These are phyloP conservation scores for Acanthococcus lagerstroemiae DNA, from an alignment of 2,888 invertebrate genomes.

Conservation along the genomic window DNA sequence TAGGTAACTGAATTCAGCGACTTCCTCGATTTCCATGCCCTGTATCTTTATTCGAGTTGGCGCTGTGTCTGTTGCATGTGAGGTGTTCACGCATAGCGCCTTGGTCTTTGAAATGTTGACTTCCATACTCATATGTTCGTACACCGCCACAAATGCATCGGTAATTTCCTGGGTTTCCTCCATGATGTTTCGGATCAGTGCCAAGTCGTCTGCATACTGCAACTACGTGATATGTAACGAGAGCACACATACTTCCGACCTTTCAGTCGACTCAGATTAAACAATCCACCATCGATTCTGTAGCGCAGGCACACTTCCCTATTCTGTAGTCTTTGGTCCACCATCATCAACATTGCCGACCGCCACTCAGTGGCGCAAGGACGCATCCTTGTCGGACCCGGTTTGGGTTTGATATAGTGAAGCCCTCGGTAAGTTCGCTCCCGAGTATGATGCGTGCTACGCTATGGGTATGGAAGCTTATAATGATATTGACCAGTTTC, in stretches of 20 bases:
- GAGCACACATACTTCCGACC: neutral
- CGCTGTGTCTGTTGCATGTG: too few species aligned
- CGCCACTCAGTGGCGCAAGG: too few species aligned
- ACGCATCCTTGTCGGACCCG: too few species aligned
- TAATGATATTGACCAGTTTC: neutral
- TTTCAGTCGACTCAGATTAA: neutral
- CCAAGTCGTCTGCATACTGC: neutral
- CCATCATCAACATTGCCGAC: too few species aligned
- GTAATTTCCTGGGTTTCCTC: neutral
- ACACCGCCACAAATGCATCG: neutral
- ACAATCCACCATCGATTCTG: neutral
- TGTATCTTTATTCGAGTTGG: too few species aligned
- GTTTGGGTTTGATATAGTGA: too few species aligned
- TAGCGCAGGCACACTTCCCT: too few species aligned
- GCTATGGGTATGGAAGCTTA: neutral
- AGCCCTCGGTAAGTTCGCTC: too few species aligned
- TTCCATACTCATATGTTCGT: neutral
- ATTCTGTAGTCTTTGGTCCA: too few species aligned
- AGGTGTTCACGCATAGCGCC: neutral
- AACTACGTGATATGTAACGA: neutral
- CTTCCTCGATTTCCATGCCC: neutral
- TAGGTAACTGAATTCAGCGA: neutral
- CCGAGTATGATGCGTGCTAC: too few species aligned
- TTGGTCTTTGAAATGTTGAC: neutral
- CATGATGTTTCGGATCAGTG: neutral